Percentiles rank a stretch among this genome's conserved stretches.
These are phyloP conservation scores for Agriopis aurantiaria DNA, from an alignment of 2,888 invertebrate genomes.

Conservation along the genomic window DNA sequence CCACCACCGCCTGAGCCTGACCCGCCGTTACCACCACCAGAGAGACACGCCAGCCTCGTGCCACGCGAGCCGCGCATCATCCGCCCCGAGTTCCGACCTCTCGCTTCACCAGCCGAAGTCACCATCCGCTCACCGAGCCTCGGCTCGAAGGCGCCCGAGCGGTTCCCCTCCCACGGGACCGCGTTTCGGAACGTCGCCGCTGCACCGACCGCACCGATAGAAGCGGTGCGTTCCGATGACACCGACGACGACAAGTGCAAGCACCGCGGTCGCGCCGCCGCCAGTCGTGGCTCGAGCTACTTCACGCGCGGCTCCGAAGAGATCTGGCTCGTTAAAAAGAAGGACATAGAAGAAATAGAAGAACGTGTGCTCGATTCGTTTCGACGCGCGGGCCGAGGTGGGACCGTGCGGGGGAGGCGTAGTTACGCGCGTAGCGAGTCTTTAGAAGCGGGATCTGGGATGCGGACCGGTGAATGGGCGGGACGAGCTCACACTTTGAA, in stretches of 20 bases:
- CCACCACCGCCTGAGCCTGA: conserved; percentile 41
- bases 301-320: conserved; percentile 81
- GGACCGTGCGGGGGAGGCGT: conserved; percentile 64
- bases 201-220: conserved; percentile 56
- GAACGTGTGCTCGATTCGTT: conserved; percentile 80
- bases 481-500: conserved; percentile 74
- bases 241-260: conserved; percentile 76
- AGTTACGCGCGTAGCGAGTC: conserved; percentile 80
- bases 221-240: conserved; percentile 59
- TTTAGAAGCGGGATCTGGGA: conserved; percentile 68
- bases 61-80: conserved; percentile 73
- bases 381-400: conserved; percentile 68
- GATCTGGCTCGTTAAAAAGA: conserved; percentile 84
- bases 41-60: conserved; percentile 70
- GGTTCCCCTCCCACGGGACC: conserved; percentile 80
- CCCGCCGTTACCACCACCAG: conserved; percentile 61
- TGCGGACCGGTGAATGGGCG: conserved; percentile 59
- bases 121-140: conserved; percentile 80
- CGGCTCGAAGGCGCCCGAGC: conserved; percentile 75
- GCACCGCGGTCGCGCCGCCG: conserved; percentile 73
- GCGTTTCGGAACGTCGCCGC: conserved; percentile 81
- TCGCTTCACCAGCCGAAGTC: conserved; percentile 73
- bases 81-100: conserved; percentile 80
- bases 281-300: conserved; percentile 80
- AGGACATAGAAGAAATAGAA: conserved; percentile 82